Evolutionary conservation across 2,888 invertebrate species (phyloP).

Genomic region (Anoplius nigerrimus): DNA sequence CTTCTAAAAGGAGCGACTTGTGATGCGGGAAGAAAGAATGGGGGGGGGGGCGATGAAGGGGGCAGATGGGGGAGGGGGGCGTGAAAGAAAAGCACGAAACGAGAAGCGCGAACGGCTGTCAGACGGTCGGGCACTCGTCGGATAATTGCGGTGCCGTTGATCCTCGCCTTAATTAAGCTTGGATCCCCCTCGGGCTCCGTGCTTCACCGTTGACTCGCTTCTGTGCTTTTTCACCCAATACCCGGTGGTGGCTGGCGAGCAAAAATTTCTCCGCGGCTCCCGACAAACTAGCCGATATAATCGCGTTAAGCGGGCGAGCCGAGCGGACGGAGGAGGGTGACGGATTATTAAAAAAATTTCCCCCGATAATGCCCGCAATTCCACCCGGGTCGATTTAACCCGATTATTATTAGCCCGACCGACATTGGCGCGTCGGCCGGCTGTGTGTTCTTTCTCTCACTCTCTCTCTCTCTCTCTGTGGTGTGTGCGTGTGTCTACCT

Average conservation of each 20-base stretch:
- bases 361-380: no score
- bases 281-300: no score
- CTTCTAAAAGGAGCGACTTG: background rate
- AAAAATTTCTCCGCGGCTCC: no score
- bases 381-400: no score
- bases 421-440: no score
- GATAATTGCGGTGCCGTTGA: conserved; percentile 58
- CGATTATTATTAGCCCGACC: background rate
- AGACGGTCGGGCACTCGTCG: conserved; percentile 52
- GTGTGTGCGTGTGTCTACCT: conserved; percentile 3
- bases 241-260: background rate
- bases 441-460: background rate
- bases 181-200: conserved; percentile 7
- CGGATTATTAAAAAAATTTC: no score
- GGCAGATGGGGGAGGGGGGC: conserved; percentile 5
- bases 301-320: no score
- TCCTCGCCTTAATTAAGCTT: conserved; percentile 58
- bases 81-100: background rate
- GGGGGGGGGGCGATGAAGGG: conserved; percentile 13
- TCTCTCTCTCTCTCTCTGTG: background rate
- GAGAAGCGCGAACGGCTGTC: conserved; percentile 42
- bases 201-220: background rate
- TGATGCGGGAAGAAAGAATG: conserved; percentile 12
- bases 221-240: conserved; percentile 22
- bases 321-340: no score